Base-by-base conservation (phyloP, 35 echinoderm and acorn worm species). In the Acanthaster planci region DNA sequence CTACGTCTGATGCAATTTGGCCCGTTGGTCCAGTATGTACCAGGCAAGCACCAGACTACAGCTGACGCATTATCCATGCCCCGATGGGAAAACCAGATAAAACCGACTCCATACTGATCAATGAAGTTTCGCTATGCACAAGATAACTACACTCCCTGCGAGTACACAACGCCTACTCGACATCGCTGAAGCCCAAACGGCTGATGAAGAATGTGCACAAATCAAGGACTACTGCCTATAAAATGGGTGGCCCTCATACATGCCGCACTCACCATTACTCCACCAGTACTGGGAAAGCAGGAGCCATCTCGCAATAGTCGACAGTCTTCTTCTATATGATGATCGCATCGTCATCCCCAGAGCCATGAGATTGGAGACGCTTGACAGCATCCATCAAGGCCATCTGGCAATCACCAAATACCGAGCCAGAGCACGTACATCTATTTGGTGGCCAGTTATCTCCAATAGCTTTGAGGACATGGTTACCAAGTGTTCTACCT, bases 241-340 rank as follows among this genome's bases (percentile, higher is more conserved):
- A n/a, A n/a, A n/a, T 19, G 92, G 92, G n/a, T 88, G 86, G 90
- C 90, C 90, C 68, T 78, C 40, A 32, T 89, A 79, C 39, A 55
- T 78, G 36, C 44, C 60, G 47, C 55, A 84, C 51, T 50, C 54
- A 42, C 83, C 89, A 27, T 14, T 85, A 26, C 53, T 90, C 0
- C 78, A 55, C 50, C 81, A 54, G 29, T 90, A 86, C 39, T 87
- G 67, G 67, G 82, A 83, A 31, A 58, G 76, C 31, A 60, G 47
- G 55, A 67, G 84, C 17, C 87, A 88, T 55, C 80, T 84, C 19
- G 72, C 85, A 31, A 60, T 88, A 0, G 32, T 90, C 16, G 84
- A 92, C 39, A 77, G 86, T 67, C 82, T 90, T 6, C 52, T 94
- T 23, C 53, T 89, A 39, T 77, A 83, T 57, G 92, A 72, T 57